phyloP scores from a whole-genome alignment of 2,888 invertebrate species.

The Troides oblongomaculatus region DNA sequence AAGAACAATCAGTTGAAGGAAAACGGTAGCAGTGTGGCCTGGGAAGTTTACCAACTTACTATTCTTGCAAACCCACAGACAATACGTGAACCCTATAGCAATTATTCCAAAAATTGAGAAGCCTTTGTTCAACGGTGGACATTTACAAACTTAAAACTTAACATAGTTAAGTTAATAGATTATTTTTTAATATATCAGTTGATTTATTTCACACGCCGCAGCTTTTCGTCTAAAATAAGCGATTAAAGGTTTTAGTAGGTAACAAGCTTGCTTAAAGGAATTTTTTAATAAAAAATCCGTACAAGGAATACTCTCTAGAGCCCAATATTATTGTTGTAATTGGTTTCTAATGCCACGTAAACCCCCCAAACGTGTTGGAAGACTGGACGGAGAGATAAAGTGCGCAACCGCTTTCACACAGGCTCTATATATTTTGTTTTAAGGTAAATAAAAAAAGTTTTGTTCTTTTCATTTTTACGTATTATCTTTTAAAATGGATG shows the following conservation, averaged over 20 bases:
- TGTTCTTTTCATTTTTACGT: constrained; percentile 35
- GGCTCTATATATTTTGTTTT: constrained; percentile 36
- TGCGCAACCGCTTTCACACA: constrained; percentile 49
- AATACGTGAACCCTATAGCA: no score
- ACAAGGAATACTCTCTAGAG: constrained; percentile 41
- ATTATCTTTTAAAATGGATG: no score
- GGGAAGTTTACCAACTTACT: no score
- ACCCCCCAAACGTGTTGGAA: constrained; percentile 78
- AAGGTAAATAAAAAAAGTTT: constrained; percentile 35
- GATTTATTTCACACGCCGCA: neutral
- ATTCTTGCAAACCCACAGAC: no score
- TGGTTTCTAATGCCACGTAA: constrained; percentile 80
- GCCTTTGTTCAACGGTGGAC: no score
- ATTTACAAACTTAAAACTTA: no score
- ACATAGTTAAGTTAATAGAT: no score
- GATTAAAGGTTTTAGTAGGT: neutral
- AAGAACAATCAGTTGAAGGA: no score
- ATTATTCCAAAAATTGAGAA: no score
- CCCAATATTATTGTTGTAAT: constrained; percentile 72
- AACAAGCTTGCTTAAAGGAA: constrained; percentile 6
- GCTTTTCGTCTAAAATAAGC: neutral
- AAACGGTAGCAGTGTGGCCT: no score
- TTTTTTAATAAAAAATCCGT: constrained; percentile 20
- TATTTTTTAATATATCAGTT: neutral
- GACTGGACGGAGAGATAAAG: constrained; percentile 77